phyloP scores from a whole-genome alignment of 2,888 invertebrate genomes.

The Pachymerium ferrugineum region DNA sequence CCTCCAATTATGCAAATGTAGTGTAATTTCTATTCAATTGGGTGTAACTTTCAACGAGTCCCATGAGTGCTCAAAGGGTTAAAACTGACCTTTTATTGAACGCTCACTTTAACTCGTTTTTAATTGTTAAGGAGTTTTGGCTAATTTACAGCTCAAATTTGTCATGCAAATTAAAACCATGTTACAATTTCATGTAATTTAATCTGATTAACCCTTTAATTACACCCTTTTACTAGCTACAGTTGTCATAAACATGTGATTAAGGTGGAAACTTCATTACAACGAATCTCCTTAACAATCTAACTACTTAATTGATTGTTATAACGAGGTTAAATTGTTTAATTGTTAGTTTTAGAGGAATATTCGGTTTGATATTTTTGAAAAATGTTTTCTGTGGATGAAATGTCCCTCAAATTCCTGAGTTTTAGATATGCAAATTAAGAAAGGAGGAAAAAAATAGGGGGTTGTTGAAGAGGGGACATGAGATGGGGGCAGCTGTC shows the following conservation, averaged over 20 bases:
- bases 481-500: slow-evolving; percentile 27
- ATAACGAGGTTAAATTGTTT: neutral
- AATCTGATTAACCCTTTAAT: slow-evolving; percentile 11
- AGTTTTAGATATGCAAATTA: slow-evolving; percentile 12
- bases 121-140: no score
- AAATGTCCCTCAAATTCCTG: neutral
- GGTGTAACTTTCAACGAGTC: neutral
- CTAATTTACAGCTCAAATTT: slow-evolving; percentile 10
- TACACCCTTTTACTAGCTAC: neutral
- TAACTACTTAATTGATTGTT: neutral
- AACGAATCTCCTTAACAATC: neutral
- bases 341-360: neutral
- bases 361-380: neutral
- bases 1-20: neutral
- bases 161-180: neutral
- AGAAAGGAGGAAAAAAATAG: neutral
- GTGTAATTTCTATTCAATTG: neutral
- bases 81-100: slow-evolving; percentile 1
- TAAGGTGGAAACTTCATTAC: neutral
- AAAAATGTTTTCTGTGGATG: neutral
- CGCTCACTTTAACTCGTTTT: no score
- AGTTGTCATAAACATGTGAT: slow-evolving; percentile 16
- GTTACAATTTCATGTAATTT: neutral
- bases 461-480: slow-evolving; percentile 1
- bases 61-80: neutral